These are phyloP conservation scores for Menura novaehollandiae DNA, from an alignment of 2,113 vertebrate species.

Conservation along the genomic window DNA sequence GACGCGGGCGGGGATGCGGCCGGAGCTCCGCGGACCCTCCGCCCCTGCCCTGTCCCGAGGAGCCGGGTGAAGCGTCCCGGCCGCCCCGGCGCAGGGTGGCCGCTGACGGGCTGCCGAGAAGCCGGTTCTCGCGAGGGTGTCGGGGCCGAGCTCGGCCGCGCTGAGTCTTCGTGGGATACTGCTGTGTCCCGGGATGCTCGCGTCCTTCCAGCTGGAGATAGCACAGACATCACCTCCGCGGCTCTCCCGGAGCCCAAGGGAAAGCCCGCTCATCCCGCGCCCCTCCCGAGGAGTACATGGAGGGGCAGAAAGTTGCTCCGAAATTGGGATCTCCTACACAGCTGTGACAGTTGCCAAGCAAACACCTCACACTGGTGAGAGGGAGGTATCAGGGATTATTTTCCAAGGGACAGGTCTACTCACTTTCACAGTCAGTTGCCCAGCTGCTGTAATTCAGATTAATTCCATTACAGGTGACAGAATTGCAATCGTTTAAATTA, in stretches of 20 bases:
- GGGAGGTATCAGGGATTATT: not conserved
- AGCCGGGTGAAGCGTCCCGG: rapidly evolving
- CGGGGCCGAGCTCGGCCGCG: not conserved
- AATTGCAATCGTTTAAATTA: not conserved
- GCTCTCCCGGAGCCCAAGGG: not conserved
- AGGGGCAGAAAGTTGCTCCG: not conserved
- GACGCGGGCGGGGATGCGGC: not conserved
- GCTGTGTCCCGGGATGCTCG: not conserved
- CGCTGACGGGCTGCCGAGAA: not conserved
- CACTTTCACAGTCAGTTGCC: not conserved
- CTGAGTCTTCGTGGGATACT: not conserved
- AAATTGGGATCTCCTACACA: not conserved
- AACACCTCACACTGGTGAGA: not conserved
- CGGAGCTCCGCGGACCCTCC: not conserved
- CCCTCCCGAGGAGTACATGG: rapidly evolving
- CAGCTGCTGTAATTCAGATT: not conserved
- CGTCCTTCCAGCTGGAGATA: not conserved
- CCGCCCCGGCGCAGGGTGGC: rapidly evolving
- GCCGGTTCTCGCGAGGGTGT: rapidly evolving
- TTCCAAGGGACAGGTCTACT: not conserved
- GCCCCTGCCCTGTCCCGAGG: not conserved
- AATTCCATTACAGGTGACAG: not conserved
- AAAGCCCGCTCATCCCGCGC: not conserved
- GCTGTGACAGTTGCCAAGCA: not conserved
- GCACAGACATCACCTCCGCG: rapidly evolving